Evolutionary conservation across 2,888 invertebrate genomes (phyloP), one percentile per base, ranked within the genome.

Genomic region (Oligia strigilis): DNA sequence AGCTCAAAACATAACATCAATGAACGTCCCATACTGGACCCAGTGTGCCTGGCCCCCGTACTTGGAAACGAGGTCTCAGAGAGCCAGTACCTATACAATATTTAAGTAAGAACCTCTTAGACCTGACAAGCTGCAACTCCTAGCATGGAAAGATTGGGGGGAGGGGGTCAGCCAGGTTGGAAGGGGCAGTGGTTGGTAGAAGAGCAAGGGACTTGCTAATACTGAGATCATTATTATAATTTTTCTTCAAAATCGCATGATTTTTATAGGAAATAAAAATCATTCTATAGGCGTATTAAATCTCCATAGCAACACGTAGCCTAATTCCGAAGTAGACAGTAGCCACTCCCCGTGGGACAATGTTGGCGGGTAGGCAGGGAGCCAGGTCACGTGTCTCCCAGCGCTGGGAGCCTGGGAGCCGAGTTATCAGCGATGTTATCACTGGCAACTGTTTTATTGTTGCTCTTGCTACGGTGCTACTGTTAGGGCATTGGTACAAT

Each of bases 351-450:
- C 84, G 87, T 85, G 85, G 72, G 77, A 85, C 52, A 40, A 73
- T 71, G 36, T n/a, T 5, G 23, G 43, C 36, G 17, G 85, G 29
- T 29, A 2, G 55, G 46, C 67, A 65, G 73, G 62, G 67, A 76
- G 82, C 43, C 75, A 78, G 85, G 85, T 81, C 82, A 67, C 64
- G 82, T 64, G 73, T 58, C 71, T 83, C 83, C 66, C 88, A 86
- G 73, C 85, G 46, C 60, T 29, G 55, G 46, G 82, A 77, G 81
- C 88, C 87, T 93, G 93, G 88, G 93, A 92, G 91, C 89, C 40
- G 19, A 0, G 91, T 89, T 92, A 92, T 93, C 93, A 85, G 78
- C 75, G 87, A 89, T 92, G 91, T 91, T 92, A 92, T 93, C 93
- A 85, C 49, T 67, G 75, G 86, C 90, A 89, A 90, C 87, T 85